Evolutionary conservation across 2,888 invertebrate genomes (phyloP), one percentile per base, ranked within the genome.

Genomic region (Operophtera brumata): DNA sequence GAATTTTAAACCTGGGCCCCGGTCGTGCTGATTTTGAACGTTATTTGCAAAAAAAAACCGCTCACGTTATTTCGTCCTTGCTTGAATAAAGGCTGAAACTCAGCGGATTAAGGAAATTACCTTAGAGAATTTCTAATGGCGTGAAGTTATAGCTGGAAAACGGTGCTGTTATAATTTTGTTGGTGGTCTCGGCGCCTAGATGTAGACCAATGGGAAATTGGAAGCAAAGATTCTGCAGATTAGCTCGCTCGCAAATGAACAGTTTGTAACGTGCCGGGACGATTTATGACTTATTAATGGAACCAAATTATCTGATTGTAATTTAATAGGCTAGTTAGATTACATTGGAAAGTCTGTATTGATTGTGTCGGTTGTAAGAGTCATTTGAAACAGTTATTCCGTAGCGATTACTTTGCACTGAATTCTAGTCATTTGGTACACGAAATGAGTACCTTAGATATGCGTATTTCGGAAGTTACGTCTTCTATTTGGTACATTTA

Each of bases 141-240:
- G n/a, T n/a, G n/a, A n/a, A n/a, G 53, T 52, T 50, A 37, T 5
- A 26, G 44, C 50, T n/a, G n/a, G n/a, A n/a, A n/a, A n/a, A n/a
- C n/a, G 13, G 34, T 43, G n/a, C 43, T 9, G 20, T 2, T 9
- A 36, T 28, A 9, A 52, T n/a, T n/a, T 32, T 47, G 34, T 42
- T 47, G 47, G 37, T 53, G 43, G 42, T 53, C 44, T 54, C 36
- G 54, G 46, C 48, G 51, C 45, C 51, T 45, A n/a, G 32, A 64
- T 61, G 57, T 61, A 59, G 60, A 64, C 41, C 64, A 57, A 61
- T 59, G 47, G 64, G 62, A 64, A 63, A 66, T 65, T 62, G 53
- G 54, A 54, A 48, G 45, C 47, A n/a, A 52, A 58, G 64, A 62
- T 65, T 52, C 46, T 37, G 37, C n/a, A 47, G 62, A 62, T 62